phyloP scores from a whole-genome alignment of 2,113 vertebrate species.

The Bufo bufo region DNA sequence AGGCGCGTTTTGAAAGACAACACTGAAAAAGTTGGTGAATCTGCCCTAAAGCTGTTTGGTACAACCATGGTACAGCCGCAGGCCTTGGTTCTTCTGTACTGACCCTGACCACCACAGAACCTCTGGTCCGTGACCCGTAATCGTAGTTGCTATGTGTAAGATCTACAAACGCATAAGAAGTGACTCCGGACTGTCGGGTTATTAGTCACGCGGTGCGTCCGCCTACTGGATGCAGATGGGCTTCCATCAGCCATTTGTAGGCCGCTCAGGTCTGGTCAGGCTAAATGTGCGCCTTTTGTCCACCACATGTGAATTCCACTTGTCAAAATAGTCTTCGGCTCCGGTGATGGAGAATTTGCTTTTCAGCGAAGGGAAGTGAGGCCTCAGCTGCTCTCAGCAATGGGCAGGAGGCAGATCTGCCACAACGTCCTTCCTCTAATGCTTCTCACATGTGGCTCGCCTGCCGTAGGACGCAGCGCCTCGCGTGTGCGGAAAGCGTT shows the following conservation, averaged over 20 bases:
- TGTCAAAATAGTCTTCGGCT: constrained; percentile 48
- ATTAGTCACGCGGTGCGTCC: background rate
- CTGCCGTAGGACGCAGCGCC: background rate
- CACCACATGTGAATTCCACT: constrained; percentile 56
- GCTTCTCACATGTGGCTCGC: constrained; percentile 28
- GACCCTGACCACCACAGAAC: background rate
- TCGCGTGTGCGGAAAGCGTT: background rate
- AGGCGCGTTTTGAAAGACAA: too few species aligned
- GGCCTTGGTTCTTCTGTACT: too few species aligned
- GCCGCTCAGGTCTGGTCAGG: background rate
- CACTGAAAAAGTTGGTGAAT: too few species aligned
- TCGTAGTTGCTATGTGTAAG: background rate
- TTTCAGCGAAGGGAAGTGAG: constrained; percentile 38
- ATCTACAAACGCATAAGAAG: background rate
- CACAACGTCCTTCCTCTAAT: constrained; percentile 13
- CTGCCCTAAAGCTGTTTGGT: too few species aligned
- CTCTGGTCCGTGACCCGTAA: background rate
- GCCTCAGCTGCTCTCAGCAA: constrained; percentile 37
- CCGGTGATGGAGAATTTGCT: constrained; percentile 50
- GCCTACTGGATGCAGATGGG: constrained; percentile 22
- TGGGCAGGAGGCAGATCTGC: background rate
- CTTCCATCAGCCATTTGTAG: background rate
- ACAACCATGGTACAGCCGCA: too few species aligned
- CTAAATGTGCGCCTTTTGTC: constrained; percentile 17
- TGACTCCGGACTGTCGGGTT: background rate